phyloP scores from a whole-genome alignment of 2,797 vertebrate species.

The Poecilia velifera region DNA sequence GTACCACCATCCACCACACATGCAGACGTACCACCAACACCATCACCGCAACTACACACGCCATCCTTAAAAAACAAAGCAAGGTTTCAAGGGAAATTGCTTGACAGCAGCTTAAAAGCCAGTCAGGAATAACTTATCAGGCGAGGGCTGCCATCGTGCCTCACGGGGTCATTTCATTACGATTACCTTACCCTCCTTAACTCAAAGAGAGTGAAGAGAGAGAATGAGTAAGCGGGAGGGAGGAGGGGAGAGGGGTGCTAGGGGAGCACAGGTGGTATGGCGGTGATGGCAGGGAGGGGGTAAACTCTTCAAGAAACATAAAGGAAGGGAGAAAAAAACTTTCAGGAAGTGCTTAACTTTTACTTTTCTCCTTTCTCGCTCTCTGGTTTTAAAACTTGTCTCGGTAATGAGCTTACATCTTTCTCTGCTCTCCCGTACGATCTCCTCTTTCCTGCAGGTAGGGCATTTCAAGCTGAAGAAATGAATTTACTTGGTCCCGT shows the following conservation, averaged over 20 bases:
- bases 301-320: conserved; percentile 77
- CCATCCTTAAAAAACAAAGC: conserved; percentile 82
- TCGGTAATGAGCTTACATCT: conserved; percentile 81
- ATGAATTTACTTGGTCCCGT: conserved; percentile 69
- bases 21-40: conserved; percentile 62
- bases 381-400: conserved; percentile 78
- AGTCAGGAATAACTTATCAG: conserved; percentile 86
- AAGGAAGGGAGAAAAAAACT: conserved; percentile 76
- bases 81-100: conserved; percentile 83
- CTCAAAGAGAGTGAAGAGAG: conserved; percentile 79
- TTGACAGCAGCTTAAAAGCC: conserved; percentile 87
- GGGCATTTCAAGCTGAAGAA: conserved; percentile 53
- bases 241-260: conserved; percentile 6
- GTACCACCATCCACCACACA: conserved; percentile 43
- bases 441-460: conserved; percentile 58
- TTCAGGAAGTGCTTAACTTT: conserved; percentile 83
- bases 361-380: conserved; percentile 73
- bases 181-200: conserved; percentile 83
- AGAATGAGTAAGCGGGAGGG: conserved; percentile 58
- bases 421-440: conserved; percentile 38
- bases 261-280: conserved; percentile 57
- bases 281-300: conserved; percentile 62
- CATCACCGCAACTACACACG: conserved; percentile 63
- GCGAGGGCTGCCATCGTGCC: conserved; percentile 81
- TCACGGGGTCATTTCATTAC: conserved; percentile 86